These are phyloP conservation scores for Halisarca cf. caerulea DNA, from an alignment of 37 sponge, comb jelly and placozoan genomes.

Conservation along the genomic window DNA sequence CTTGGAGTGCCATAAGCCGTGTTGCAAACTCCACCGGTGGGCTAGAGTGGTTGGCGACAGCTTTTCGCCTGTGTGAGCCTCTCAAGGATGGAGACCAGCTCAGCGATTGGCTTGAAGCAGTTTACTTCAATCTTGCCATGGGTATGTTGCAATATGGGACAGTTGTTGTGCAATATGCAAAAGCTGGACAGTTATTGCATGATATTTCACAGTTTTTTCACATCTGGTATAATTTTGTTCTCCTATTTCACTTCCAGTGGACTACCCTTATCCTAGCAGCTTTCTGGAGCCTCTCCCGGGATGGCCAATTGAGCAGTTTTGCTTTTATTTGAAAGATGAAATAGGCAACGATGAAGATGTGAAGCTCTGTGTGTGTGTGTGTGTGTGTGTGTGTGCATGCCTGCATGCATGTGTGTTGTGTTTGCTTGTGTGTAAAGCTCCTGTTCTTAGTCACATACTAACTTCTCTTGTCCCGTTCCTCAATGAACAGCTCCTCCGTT, in stretches of 20 bases:
- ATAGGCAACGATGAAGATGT: background rate
- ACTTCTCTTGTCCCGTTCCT: background rate
- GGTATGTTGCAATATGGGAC: too few relatives aligned
- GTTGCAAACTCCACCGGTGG: slow-evolving; percentile 20
- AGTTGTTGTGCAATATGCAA: too few relatives aligned
- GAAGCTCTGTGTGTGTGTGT: background rate
- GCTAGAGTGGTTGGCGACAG: slow-evolving; percentile 35
- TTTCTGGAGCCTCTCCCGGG: slow-evolving; percentile 93
- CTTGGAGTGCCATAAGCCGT: slow-evolving; percentile 48
- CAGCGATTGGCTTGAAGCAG: slow-evolving; percentile 36
- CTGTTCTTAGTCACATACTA: background rate
- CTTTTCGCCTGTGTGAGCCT: slow-evolving; percentile 56
- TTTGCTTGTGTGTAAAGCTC: too few relatives aligned
- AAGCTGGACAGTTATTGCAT: background rate
- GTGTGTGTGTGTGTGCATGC: background rate
- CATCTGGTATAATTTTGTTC: too few relatives aligned
- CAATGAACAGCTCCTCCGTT: slow-evolving; percentile 63
- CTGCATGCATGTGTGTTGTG: too few relatives aligned
- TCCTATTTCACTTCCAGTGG: slow-evolving; percentile 46
- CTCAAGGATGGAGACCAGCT: slow-evolving; percentile 30
- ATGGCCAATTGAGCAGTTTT: slow-evolving; percentile 79
- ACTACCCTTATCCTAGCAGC: slow-evolving; percentile 95
- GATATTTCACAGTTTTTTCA: background rate
- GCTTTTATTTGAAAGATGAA: background rate
- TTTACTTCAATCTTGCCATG: slow-evolving; percentile 73